Evolutionary conservation across 2,797 vertebrate species (phyloP).

Genomic region (Leptodactylus fallax): DNA sequence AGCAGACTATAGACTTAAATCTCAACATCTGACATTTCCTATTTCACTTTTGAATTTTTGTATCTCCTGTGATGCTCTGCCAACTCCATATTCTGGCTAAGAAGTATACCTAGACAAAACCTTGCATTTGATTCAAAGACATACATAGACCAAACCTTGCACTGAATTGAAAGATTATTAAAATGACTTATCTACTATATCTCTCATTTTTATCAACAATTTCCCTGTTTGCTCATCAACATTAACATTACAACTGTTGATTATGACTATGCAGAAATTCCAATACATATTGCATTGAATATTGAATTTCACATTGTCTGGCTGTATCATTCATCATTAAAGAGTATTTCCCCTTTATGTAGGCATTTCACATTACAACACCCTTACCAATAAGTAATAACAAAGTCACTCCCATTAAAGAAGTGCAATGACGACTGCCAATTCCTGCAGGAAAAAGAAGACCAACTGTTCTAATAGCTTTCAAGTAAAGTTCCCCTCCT

Average conservation of each 20-base stretch:
- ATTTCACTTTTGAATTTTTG: neutral
- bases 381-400: neutral
- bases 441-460: too few relatives aligned
- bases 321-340: neutral
- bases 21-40: neutral
- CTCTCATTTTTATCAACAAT: neutral
- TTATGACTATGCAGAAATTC: neutral
- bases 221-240: neutral
- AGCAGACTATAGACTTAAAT: neutral
- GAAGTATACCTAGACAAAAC: neutral
- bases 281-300: neutral
- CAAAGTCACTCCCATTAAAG: neutral
- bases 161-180: neutral
- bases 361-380: neutral
- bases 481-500: neutral
- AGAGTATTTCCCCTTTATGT: neutral
- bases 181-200: neutral
- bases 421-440: neutral
- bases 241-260: neutral
- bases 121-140: neutral
- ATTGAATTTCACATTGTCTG: neutral
- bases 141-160: too few relatives aligned
- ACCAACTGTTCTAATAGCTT: neutral
- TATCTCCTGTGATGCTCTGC: neutral
- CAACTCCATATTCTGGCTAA: neutral